Evolutionary conservation across 2,113 vertebrate genomes (phyloP), one percentile per base, ranked within the genome.

Genomic region (Puma concolor): DNA sequence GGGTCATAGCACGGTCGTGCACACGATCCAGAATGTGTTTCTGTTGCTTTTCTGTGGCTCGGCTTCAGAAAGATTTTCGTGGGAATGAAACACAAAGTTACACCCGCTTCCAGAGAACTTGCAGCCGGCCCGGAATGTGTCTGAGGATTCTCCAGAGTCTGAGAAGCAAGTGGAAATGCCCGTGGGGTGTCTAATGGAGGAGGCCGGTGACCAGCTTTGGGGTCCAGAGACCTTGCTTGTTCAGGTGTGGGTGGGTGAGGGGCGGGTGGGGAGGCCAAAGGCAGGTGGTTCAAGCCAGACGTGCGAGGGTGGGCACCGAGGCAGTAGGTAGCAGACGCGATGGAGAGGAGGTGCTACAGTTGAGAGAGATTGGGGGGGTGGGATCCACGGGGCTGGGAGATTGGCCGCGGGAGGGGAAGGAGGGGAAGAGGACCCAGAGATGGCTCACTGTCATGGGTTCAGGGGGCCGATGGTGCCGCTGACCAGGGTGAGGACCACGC

Each of bases 61-160:
- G 50, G 57, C 50, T 86, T 80, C 3, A 54, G 74, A 71, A 86
- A 80, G 66, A 60, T 77, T 21, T 41, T 31, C 29, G n/a, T 67
- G 60, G 84, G 90, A 93, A 52, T 29, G 31, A 66, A 86, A 87
- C 44, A 72, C 36, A 44, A 41, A 41, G 33, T 83, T 88, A 87
- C 93, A 63, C 17, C 48, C 16, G 17, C 31, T 57, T 83, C 44
- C 57, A 14, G 79, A 88, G 50, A 85, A 88, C 60, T 38, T 52
- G 19, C 71, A 77, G 25, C 41, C 6, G 14, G 36, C 9, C 15
- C 36, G 0, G 23, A 64, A 54, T 33, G 36, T 60, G 38, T 84
- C 21, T 85, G 54, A 85, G 71, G 48, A 27, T 69, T n/a, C 52
- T 44, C 19, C 1, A 16, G 31, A 76, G 80, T 94, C 74, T 13